Base-by-base conservation (phyloP, 2,113 vertebrate species). In the Pluvialis apricaria region DNA sequence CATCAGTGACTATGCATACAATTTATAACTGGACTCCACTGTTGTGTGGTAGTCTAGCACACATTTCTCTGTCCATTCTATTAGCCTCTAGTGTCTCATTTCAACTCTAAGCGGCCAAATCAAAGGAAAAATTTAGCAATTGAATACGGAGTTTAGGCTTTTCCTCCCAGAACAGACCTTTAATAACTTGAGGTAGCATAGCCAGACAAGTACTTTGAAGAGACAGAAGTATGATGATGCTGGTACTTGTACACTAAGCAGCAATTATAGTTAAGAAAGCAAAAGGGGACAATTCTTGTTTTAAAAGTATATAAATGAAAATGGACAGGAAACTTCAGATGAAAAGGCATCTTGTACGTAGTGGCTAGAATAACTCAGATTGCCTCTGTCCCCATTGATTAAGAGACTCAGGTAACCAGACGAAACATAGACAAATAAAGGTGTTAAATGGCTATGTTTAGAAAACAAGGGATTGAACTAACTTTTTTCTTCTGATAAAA, bases 1-100 rank as follows among this genome's bases (percentile, higher is more conserved):
- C 18, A 68, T 9, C 4, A 4, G 0, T 40, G 29, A 38, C 5
- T 0, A 47, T 28, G 5, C 26, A 42, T 58, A 22, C 4, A 47
- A 64, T 36, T 55, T 72, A 26, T 79, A 58, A 40, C 4, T 52
- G 16, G 34, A 82, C 10, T 42, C 29, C 29, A 31, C 20, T 60
- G 9, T 38, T 79, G 60, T 29, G 28, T 14, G 25, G 32, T 3
- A 47, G 24, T 49, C 51, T 47, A 72, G 31, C 34, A 83, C 12
- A 72, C 13, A 31, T 75, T 82, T 51, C 44, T 86, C 24, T 45
- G n/a, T 7, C 7, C 4, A 54, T 4, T 45, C 19, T 47, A 75
- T 38, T 44, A 83, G 44, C 7, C 11, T 79, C 38, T 31, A 21
- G 55, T n/a, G 20, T n/a, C 20, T 76, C 24, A 40, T 72, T 77